These are phyloP conservation scores for Papilio polyxenes DNA, from an alignment of 1,140 invertebrate species.

Conservation along the genomic window DNA sequence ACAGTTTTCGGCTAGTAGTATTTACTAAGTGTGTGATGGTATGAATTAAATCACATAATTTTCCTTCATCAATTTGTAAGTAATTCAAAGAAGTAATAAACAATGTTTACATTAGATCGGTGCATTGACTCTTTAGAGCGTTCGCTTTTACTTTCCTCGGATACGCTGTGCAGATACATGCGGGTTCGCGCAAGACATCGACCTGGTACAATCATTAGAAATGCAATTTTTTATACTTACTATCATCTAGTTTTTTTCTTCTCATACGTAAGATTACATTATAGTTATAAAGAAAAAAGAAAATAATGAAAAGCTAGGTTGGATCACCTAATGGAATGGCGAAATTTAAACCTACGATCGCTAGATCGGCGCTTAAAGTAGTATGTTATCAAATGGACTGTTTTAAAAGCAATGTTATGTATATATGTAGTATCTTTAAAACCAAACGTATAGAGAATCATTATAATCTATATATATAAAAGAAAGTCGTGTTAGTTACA, in stretches of 20 bases:
- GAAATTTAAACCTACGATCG: not conserved
- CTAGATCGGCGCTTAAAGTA: not conserved
- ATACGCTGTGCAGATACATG: conserved; percentile 48
- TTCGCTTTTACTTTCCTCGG: conserved; percentile 76
- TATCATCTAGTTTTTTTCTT: not conserved
- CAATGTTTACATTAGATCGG: conserved; percentile 48
- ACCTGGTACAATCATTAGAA: conserved; percentile 9
- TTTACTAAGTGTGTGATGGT: not conserved
- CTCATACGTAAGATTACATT: not conserved
- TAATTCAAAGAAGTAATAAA: conserved; percentile 53
- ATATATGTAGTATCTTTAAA: too few relatives aligned
- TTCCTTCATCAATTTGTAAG: conserved; percentile 35
- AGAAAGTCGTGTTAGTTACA: too few relatives aligned
- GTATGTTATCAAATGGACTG: too few relatives aligned
- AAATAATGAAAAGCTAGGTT: too few relatives aligned
- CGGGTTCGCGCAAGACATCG: conserved; percentile 27
- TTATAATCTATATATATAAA: too few relatives aligned
- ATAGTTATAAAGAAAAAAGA: not conserved
- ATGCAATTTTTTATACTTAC: conserved; percentile 16
- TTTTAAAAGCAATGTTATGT: too few relatives aligned
- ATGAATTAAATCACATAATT: conserved; percentile 41
- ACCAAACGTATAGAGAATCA: too few relatives aligned
- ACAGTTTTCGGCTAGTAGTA: not conserved
- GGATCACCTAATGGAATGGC: too few relatives aligned
- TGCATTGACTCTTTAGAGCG: conserved; percentile 60